Evolutionary conservation across 2,888 invertebrate genomes (phyloP).

Genomic region (Patella caerulea): DNA sequence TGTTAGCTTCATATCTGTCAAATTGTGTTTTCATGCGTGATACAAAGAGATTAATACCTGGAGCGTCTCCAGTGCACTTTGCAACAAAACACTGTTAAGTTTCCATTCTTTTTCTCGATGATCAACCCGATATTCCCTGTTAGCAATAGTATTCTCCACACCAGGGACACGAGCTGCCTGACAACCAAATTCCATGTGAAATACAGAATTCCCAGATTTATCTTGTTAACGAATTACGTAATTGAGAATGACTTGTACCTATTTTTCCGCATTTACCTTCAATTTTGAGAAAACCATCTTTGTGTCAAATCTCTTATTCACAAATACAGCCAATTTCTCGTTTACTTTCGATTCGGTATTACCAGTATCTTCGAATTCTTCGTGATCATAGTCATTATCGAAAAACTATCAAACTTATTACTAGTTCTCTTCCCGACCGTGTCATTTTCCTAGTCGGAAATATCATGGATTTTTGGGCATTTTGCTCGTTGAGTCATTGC

Average conservation of each 20-base stretch:
- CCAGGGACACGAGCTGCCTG: conserved; percentile 25
- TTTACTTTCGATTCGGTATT: no score
- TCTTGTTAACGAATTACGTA: conserved; percentile 17
- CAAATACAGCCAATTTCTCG: no score
- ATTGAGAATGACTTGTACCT: conserved; percentile 17
- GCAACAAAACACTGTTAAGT: conserved; percentile 15
- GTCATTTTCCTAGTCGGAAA: no score
- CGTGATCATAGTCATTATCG: no score
- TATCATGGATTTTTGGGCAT: no score
- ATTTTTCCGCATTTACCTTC: no score
- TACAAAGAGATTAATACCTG: conserved; percentile 32
- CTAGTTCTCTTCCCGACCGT: no score
- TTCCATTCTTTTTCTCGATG: conserved; percentile 27
- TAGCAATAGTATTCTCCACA: conserved; percentile 19
- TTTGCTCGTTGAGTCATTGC: no score
- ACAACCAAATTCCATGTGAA: conserved; percentile 20
- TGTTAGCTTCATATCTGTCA: conserved; percentile 19
- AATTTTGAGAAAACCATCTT: no score
- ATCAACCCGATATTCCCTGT: conserved; percentile 13
- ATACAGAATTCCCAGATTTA: conserved; percentile 25
- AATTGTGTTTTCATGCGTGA: conserved; percentile 28
- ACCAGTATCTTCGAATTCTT: no score
- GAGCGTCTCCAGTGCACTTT: conserved; percentile 3
- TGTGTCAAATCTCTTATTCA: no score
- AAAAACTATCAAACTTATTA: no score